Evolutionary conservation across 2,113 vertebrate species (phyloP).

Genomic region (Condylura cristata): DNA sequence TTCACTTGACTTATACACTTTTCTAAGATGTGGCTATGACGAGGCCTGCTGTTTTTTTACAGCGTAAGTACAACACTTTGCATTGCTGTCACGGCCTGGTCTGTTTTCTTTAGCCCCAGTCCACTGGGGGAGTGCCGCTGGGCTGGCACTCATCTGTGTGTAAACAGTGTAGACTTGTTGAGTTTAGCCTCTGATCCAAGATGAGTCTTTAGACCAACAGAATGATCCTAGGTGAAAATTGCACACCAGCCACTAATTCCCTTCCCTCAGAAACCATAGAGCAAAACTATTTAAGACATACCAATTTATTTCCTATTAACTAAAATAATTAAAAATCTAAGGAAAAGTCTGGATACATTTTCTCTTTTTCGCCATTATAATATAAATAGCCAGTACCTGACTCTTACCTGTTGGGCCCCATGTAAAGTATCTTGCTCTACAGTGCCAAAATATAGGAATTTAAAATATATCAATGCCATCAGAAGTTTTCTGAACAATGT

Average conservation of each 20-base stretch:
- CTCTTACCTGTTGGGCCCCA: neutral
- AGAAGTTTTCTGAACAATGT: neutral
- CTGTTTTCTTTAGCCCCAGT: neutral
- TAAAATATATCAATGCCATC: neutral
- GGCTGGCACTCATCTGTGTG: neutral
- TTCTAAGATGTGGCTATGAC: neutral
- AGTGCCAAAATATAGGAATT: neutral
- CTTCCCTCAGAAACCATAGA: constrained; percentile 18
- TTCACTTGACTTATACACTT: neutral
- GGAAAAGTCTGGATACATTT: neutral
- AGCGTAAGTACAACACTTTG: neutral
- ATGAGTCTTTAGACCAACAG: neutral
- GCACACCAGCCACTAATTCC: neutral
- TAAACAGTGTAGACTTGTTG: neutral
- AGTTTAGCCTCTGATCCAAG: neutral
- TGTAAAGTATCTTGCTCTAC: neutral
- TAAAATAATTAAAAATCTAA: neutral
- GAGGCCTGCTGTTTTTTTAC: neutral
- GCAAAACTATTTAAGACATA: neutral
- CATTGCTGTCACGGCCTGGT: neutral
- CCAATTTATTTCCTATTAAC: neutral
- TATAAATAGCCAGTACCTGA: neutral
- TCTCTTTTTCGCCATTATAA: neutral
- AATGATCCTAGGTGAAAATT: neutral
- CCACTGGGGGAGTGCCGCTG: neutral